These are phyloP conservation scores for Cyclophora albipunctata DNA, from an alignment of 2,888 invertebrate genomes.

Conservation along the genomic window DNA sequence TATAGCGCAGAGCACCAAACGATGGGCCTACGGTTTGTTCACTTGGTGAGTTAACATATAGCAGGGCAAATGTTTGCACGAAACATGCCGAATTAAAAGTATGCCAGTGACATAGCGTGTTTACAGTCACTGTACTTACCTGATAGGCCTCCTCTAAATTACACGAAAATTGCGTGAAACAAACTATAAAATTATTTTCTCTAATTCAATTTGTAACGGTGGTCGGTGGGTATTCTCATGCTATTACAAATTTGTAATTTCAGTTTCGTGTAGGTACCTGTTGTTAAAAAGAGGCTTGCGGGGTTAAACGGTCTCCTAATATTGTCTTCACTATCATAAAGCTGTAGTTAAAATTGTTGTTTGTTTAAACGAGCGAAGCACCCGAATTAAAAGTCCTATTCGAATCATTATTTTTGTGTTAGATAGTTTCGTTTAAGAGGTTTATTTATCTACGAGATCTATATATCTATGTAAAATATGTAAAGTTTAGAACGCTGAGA, in stretches of 20 bases:
- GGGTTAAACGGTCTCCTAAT: no score
- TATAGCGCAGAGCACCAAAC: background rate
- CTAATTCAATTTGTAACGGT: slow-evolving; percentile 33
- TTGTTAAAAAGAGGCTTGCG: background rate
- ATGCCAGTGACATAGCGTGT: slow-evolving; percentile 49
- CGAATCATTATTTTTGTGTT: no score
- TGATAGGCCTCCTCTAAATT: slow-evolving; percentile 33
- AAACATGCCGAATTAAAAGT: slow-evolving; percentile 48
- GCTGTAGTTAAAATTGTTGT: no score
- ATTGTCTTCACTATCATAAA: no score
- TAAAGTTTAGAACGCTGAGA: no score
- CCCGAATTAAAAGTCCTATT: no score
- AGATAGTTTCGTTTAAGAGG: no score
- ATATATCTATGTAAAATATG: no score
- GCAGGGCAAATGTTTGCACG: slow-evolving; percentile 42
- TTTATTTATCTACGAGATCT: no score
- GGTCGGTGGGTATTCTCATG: slow-evolving; percentile 23
- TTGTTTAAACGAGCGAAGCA: no score
- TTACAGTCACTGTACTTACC: slow-evolving; percentile 35
- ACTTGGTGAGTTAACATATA: slow-evolving; percentile 20
- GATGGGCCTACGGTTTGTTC: no score
- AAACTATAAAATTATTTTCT: slow-evolving; percentile 30
- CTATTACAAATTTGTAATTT: slow-evolving; percentile 23
- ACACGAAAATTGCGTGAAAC: slow-evolving; percentile 33
- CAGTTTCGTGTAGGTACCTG: slow-evolving; percentile 8